A percentile compares a stretch with the other conserved stretches of the same genome.
Evolutionary conservation across 2,113 vertebrate genomes (phyloP).

Genomic region (Chloropsis hardwickii): DNA sequence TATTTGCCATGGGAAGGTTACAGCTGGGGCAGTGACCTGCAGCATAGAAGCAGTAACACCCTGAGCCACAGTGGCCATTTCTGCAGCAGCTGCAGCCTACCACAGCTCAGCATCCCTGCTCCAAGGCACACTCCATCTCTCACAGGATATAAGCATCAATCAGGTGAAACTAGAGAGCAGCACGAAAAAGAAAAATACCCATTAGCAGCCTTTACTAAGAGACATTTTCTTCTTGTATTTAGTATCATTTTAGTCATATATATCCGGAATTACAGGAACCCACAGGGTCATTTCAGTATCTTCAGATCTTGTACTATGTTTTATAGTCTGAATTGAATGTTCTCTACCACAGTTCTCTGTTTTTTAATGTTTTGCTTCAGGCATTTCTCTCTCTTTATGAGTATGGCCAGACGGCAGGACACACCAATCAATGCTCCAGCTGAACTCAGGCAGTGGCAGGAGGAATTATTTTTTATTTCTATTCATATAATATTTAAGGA

Average conservation of each 20-base stretch:
- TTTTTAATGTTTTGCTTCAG: slow-evolving; percentile 42
- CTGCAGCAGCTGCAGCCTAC: not conserved
- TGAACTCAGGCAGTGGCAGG: not conserved
- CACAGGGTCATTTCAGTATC: not conserved
- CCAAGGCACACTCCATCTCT: not conserved
- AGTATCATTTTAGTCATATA: not conserved
- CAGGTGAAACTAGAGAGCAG: not conserved
- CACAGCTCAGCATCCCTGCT: not conserved
- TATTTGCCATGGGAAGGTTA: not conserved
- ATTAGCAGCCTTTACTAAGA: not conserved
- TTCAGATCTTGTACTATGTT: slow-evolving; percentile 27
- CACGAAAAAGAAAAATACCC: not conserved
- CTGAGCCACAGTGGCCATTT: not conserved
- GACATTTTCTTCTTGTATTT: not conserved
- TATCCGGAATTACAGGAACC: not conserved
- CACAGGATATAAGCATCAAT: not conserved
- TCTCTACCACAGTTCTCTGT: not conserved
- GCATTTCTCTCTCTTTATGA: slow-evolving; percentile 1
- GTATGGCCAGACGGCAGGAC: not conserved
- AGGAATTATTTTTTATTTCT: not conserved
- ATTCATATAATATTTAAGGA: not conserved
- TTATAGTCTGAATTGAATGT: slow-evolving; percentile 14
- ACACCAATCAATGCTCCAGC: not conserved
- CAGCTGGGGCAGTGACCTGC: not conserved
- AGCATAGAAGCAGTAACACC: not conserved